Evolutionary conservation across 2,888 invertebrate species (phyloP).

Genomic region (Trimorus sp.): DNA sequence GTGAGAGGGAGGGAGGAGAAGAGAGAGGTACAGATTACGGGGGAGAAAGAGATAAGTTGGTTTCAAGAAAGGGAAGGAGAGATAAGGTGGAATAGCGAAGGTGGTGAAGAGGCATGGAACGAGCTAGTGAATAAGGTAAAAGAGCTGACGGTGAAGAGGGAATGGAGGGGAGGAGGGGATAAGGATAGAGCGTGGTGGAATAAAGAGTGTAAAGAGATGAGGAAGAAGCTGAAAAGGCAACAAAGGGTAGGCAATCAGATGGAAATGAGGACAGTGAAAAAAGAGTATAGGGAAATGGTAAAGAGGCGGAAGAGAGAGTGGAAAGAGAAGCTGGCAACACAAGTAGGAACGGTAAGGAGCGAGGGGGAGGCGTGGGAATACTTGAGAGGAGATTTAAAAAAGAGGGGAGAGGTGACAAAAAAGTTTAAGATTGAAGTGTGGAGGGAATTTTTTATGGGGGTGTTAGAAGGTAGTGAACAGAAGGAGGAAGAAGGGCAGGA

Average conservation of each 20-base stretch:
- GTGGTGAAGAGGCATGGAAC: no score
- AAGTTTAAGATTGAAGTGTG: slow-evolving; percentile 15
- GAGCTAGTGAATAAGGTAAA: no score
- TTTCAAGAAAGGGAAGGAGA: no score
- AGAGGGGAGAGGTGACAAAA: slow-evolving; percentile 1
- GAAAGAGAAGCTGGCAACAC: background rate
- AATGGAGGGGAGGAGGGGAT: no score
- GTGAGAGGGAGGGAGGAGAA: no score
- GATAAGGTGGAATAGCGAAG: no score
- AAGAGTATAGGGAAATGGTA: background rate
- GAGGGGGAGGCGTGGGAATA: slow-evolving; percentile 5
- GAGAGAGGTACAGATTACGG: no score
- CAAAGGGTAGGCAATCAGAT: background rate
- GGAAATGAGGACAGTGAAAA: background rate
- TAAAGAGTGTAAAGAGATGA: background rate
- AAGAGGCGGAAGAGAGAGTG: background rate
- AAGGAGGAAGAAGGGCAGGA: background rate
- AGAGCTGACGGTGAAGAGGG: no score
- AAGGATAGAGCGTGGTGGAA: background rate
- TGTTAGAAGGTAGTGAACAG: background rate
- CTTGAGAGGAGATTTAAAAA: background rate
- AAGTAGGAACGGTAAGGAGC: background rate
- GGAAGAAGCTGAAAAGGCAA: background rate
- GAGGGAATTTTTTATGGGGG: slow-evolving; percentile 9
- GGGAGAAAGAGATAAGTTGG: no score